Evolutionary conservation across 2,888 invertebrate species (phyloP).

Genomic region (Tenthredo livida): DNA sequence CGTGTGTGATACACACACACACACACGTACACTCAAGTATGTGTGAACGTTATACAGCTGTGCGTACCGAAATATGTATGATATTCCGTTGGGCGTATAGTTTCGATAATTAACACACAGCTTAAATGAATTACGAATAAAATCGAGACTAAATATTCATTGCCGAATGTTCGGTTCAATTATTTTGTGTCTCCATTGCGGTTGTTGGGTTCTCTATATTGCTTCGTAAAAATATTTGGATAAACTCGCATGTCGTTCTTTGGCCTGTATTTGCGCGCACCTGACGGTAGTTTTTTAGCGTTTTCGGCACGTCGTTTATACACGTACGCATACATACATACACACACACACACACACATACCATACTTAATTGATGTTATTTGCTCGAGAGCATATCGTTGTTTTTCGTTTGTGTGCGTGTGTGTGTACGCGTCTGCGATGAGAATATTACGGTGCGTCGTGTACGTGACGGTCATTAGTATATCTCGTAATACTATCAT

Average conservation of each 20-base stretch:
- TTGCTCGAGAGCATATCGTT: background rate
- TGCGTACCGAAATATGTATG: background rate
- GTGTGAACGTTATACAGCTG: background rate
- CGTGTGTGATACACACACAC: background rate
- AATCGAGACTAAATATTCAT: background rate
- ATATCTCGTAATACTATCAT: background rate
- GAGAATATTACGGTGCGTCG: background rate
- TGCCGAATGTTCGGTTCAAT: background rate
- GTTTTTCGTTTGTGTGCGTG: background rate
- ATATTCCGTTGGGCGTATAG: background rate
- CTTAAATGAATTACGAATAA: background rate
- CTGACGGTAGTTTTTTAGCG: slow-evolving; percentile 18
- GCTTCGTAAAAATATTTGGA: background rate
- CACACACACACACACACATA: background rate
- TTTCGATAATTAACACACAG: background rate
- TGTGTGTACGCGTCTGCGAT: background rate
- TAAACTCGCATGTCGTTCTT: background rate
- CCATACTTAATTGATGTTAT: background rate
- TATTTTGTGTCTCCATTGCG: background rate
- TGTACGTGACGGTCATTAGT: background rate
- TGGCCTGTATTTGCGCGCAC: background rate
- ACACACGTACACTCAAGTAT: background rate
- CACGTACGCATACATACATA: background rate
- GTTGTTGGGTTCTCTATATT: background rate
- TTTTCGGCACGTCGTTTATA: background rate